Percentiles rank a stretch among this genome's conserved stretches.
Evolutionary conservation across 2,888 invertebrate species (phyloP).

Genomic region (Plagiodera versicolora): DNA sequence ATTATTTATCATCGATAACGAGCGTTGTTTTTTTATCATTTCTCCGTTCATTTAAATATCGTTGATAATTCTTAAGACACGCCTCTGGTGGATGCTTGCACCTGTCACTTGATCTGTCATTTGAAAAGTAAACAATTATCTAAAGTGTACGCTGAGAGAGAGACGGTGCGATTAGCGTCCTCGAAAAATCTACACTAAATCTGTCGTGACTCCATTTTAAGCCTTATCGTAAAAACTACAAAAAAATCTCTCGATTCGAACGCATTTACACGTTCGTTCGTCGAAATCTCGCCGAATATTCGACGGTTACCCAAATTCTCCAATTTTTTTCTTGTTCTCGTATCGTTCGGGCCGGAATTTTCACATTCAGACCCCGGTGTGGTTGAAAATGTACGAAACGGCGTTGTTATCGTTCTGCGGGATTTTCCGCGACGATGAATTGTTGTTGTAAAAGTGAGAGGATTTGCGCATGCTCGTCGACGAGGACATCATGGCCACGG

Average conservation of each 20-base stretch:
- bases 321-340: too few relatives aligned
- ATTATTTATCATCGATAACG: too few relatives aligned
- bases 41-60: conserved; percentile 11
- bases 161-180: too few relatives aligned
- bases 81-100: conserved; percentile 37
- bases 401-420: conserved; percentile 51
- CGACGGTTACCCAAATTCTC: too few relatives aligned
- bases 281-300: conserved; percentile 9
- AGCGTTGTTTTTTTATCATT: too few relatives aligned
- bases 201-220: too few relatives aligned
- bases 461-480: conserved; percentile 84
- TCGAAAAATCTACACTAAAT: too few relatives aligned
- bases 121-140: too few relatives aligned
- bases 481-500: conserved; percentile 82
- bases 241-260: conserved; percentile 21
- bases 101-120: too few relatives aligned
- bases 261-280: neutral
- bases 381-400: conserved; percentile 65
- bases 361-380: conserved; percentile 66
- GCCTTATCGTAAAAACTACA: conserved; percentile 15
- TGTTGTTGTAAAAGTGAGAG: conserved; percentile 78
- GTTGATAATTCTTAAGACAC: conserved; percentile 41
- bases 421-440: conserved; percentile 56
- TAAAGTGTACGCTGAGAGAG: too few relatives aligned
- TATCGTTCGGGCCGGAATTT: conserved; percentile 20